Percentiles rank a stretch among this genome's conserved stretches.
Evolutionary conservation across 2,888 invertebrate species (phyloP).

Genomic region (Zelleria hepariella): DNA sequence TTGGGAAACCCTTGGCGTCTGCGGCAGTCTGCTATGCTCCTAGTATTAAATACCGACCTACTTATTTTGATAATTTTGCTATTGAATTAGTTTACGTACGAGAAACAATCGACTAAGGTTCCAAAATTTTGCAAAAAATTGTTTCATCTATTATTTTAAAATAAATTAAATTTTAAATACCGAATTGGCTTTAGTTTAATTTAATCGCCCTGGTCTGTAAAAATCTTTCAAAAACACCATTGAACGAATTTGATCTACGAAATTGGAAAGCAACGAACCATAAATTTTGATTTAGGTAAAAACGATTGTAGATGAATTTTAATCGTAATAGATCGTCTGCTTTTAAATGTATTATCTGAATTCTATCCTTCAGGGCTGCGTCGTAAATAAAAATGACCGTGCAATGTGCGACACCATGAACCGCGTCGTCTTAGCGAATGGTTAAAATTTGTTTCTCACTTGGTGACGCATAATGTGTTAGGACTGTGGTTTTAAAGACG

Average conservation of each 20-base stretch:
- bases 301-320: background rate
- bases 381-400: background rate
- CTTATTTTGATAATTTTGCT: background rate
- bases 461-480: too few species aligned
- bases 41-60: background rate
- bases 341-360: background rate
- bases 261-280: background rate
- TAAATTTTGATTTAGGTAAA: too few species aligned
- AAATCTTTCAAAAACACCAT: background rate
- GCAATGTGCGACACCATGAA: background rate
- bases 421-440: too few species aligned
- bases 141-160: conserved; percentile 3
- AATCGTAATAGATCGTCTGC: background rate
- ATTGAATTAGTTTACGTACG: background rate
- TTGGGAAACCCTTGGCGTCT: background rate
- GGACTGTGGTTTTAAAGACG: background rate
- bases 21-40: background rate
- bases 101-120: background rate
- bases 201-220: background rate
- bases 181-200: conserved; percentile 4
- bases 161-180: conserved; percentile 4
- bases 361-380: background rate
- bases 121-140: background rate
- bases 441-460: too few species aligned
- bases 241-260: background rate